Percentiles rank a stretch among this genome's conserved stretches.
These are phyloP conservation scores for Spodoptera littoralis DNA, from an alignment of 2,888 invertebrate genomes.

Conservation along the genomic window DNA sequence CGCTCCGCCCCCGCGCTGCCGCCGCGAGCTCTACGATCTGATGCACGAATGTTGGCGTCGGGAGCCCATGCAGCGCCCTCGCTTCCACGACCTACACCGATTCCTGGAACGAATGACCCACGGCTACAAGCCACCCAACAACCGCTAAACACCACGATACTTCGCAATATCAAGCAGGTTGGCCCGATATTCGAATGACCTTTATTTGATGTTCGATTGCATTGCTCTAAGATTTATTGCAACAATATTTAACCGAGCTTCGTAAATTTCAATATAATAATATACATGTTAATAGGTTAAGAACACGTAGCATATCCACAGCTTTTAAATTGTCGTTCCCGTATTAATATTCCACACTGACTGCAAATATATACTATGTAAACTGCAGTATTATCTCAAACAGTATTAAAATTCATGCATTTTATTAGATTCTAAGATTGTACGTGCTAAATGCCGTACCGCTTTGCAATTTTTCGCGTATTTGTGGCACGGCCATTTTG, in stretches of 20 bases:
- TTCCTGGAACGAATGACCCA: constrained; percentile 94
- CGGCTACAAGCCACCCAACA: constrained; percentile 88
- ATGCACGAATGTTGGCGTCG: constrained; percentile 98
- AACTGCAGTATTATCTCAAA: constrained; percentile 71
- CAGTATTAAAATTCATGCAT: constrained; percentile 57
- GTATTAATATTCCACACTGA: constrained; percentile 53
- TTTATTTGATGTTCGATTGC: too few relatives aligned
- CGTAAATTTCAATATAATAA: constrained; percentile 39
- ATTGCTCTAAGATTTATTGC: constrained; percentile 13
- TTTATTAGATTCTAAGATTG: constrained; percentile 62
- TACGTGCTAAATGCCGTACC: constrained; percentile 65
- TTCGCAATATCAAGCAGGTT: constrained; percentile 45
- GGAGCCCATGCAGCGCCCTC: constrained; percentile 93
- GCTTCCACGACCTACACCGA: constrained; percentile 96
- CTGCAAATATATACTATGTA: constrained; percentile 61
- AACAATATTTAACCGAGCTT: constrained; percentile 55
- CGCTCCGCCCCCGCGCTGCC: constrained; percentile 92
- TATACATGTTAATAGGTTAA: constrained; percentile 52
- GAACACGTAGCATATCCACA: constrained; percentile 43
- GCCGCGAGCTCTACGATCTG: constrained; percentile 96
- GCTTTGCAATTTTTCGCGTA: constrained; percentile 67
- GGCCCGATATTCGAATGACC: not conserved
- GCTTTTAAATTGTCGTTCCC: constrained; percentile 43
- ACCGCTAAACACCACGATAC: constrained; percentile 59
- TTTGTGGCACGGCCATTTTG: constrained; percentile 62